phyloP scores from a whole-genome alignment of 2,113 vertebrate genomes.

The Clarias gariepinus region DNA sequence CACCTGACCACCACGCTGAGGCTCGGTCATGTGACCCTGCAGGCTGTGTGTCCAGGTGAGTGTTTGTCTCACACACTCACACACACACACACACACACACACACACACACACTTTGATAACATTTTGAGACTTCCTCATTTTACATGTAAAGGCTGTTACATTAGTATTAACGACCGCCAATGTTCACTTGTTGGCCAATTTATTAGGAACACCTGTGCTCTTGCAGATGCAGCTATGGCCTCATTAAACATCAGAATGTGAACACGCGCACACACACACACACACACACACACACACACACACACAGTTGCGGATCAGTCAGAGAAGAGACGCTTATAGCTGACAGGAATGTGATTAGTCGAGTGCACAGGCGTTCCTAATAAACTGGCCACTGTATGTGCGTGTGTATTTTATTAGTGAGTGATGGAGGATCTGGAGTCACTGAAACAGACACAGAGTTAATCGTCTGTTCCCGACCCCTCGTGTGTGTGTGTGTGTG shows the following conservation, averaged over 20 bases:
- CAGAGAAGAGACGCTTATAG: background rate
- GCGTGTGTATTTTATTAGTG: too few relatives aligned
- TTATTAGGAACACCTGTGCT: background rate
- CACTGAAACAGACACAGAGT: background rate
- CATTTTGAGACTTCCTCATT: background rate
- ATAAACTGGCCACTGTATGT: background rate
- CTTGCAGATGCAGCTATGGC: background rate
- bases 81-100: background rate
- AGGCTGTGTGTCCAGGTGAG: constrained; percentile 87
- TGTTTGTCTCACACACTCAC: constrained; percentile 14
- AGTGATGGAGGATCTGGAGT: too few relatives aligned
- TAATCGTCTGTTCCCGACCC: background rate
- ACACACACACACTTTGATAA: background rate
- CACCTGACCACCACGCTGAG: constrained; percentile 83
- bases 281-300: background rate
- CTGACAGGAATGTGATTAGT: background rate
- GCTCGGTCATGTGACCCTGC: constrained; percentile 76
- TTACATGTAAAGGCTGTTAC: background rate
- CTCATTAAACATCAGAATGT: background rate
- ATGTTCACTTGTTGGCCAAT: background rate
- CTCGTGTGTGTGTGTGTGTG: background rate
- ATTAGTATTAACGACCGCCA: background rate
- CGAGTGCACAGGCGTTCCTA: background rate
- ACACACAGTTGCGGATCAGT: background rate
- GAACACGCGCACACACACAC: background rate